Evolutionary conservation across 37 sponge, comb jelly and placozoan genomes (phyloP).

Genomic region (Chondrilla cf. caribensis): DNA sequence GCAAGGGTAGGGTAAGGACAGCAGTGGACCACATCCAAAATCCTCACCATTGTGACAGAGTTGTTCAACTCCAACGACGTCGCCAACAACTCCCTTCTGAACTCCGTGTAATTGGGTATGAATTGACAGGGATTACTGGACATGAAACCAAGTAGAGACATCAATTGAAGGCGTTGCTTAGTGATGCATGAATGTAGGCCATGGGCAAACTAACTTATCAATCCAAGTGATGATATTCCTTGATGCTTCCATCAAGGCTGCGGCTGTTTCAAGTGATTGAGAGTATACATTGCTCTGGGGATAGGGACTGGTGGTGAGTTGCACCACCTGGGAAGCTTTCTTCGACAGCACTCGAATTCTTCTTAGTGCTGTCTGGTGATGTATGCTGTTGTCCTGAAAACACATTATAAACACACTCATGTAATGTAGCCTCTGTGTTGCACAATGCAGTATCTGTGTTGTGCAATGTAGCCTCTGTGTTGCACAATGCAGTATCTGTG

Average conservation of each 20-base stretch:
- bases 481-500: too few species aligned
- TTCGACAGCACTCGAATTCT: conserved; percentile 35
- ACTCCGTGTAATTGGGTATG: not conserved
- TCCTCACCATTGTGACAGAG: not conserved
- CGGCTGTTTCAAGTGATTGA: conserved; percentile 31
- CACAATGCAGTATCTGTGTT: too few species aligned
- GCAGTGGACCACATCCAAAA: too few species aligned
- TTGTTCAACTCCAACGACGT: not conserved
- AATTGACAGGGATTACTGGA: not conserved
- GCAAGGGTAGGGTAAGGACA: too few species aligned
- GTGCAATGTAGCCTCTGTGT: too few species aligned
- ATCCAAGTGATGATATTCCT: conserved; percentile 42
- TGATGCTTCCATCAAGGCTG: conserved; percentile 48
- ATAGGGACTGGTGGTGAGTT: not conserved
- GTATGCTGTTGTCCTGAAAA: conserved; percentile 3
- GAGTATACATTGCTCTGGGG: conserved; percentile 1
- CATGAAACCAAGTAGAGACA: too few species aligned
- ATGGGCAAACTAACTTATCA: conserved; percentile 22
- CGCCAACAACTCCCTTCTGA: not conserved
- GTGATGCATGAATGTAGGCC: too few species aligned
- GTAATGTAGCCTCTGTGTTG: too few species aligned
- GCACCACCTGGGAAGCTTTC: conserved; percentile 67
- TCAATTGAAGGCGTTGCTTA: too few species aligned
- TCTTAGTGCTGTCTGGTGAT: not conserved
- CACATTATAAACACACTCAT: too few species aligned